These are phyloP conservation scores for Phodopus roborovskii DNA, from an alignment of 2,113 vertebrate species.

Conservation along the genomic window DNA sequence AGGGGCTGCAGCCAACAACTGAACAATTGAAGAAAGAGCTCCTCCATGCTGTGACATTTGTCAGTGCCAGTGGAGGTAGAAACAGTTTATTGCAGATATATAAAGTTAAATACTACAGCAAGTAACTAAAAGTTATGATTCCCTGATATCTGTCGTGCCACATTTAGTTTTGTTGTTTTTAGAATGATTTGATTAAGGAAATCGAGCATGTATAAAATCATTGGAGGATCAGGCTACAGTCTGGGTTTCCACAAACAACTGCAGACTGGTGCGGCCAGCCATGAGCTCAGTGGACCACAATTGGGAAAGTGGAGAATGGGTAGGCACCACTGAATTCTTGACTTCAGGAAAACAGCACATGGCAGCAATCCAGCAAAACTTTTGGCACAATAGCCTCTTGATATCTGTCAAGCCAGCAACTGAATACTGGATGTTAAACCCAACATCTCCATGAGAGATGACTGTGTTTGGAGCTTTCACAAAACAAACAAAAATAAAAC, in stretches of 20 bases:
- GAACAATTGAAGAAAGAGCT: constrained; percentile 36
- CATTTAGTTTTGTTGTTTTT: not conserved
- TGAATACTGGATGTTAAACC: not conserved
- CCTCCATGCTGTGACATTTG: not conserved
- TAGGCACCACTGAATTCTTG: not conserved
- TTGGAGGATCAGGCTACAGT: not conserved
- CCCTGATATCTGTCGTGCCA: not conserved
- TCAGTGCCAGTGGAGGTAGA: not conserved
- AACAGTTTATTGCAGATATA: not conserved
- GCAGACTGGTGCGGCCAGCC: not conserved
- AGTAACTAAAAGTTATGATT: constrained; percentile 22
- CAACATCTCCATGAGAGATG: not conserved
- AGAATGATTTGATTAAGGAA: not conserved
- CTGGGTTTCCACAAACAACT: not conserved
- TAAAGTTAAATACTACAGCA: constrained; percentile 40
- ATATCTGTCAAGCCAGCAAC: not conserved
- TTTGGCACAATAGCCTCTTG: not conserved
- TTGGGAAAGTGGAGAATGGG: not conserved
- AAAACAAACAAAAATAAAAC: constrained; percentile 41
- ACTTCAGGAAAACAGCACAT: not conserved
- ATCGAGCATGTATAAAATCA: not conserved
- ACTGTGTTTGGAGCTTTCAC: not conserved
- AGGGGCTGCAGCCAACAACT: constrained; percentile 48
- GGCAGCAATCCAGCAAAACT: not conserved
- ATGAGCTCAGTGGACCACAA: not conserved